Evolutionary conservation across 2,888 invertebrate species (phyloP), one percentile per base, ranked within the genome.

Genomic region (Acanthosoma haemorrhoidale): DNA sequence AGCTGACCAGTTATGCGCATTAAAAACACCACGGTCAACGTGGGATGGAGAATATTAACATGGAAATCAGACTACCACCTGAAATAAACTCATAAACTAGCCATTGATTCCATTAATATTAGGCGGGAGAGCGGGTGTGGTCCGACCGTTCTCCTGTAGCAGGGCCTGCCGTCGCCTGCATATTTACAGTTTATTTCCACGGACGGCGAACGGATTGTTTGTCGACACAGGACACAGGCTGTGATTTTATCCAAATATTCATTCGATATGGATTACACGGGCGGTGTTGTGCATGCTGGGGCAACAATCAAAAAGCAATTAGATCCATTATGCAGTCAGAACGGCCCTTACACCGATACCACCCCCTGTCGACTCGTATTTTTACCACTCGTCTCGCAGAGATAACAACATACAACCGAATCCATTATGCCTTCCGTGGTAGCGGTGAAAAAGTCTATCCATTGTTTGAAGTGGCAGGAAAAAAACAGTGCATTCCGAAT

Each of bases 201-300:
- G 13, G n/a, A 25, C 51, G n/a, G n/a, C 51, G 51, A n/a, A 25
- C n/a, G 13, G 25, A 25, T 51, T 51, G 51, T 51, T 51, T 51
- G 51, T 51, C 51, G 51, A 51, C 29, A 51, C 51, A 51, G 51
- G 59, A 34, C 31, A 59, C 39, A 41, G 29, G n/a, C 64, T 4
- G 71, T 69, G 72, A 72, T 72, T 72, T 72, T 70, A 67, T 72
- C 67, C 72, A 72, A 72, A 72, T 72, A 72, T 72, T 72, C 72
- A 72, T 72, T 72, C 58, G 70, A 58, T 72, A 72, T 72, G 70
- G 72, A 72, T 72, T 72, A 72, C 68, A 71, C 69, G 60, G 66
- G 63, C 68, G 73, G 71, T 71, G 36, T 36, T 36, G 18, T 38
- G 61, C 61, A 61, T n/a, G 36, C 34, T 21, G 34, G 61, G 32